Evolutionary conservation across 2,888 invertebrate genomes (phyloP).

Genomic region (Tenthredo livida): DNA sequence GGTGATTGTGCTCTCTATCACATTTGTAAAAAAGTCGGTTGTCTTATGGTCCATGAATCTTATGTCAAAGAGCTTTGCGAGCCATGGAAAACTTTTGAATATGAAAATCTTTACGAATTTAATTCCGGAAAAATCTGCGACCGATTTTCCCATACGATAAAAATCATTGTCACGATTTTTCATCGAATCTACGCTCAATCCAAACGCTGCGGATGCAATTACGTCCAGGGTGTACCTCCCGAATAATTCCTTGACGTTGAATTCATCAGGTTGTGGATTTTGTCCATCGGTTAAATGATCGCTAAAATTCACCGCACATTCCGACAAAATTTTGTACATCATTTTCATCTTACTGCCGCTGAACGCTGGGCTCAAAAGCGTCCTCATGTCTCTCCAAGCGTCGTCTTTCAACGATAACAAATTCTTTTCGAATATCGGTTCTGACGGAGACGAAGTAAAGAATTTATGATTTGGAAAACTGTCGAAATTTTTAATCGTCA

Average conservation of each 20-base stretch:
- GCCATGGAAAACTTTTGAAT: slow-evolving; percentile 70
- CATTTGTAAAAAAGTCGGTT: not conserved
- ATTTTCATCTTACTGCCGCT: slow-evolving; percentile 81
- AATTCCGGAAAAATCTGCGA: not conserved
- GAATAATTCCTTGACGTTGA: slow-evolving; percentile 71
- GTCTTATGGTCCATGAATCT: not conserved
- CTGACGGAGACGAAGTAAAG: slow-evolving; percentile 65
- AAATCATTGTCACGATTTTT: slow-evolving; percentile 31
- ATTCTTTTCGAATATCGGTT: slow-evolving; percentile 64
- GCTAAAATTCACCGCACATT: slow-evolving; percentile 69
- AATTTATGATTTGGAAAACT: slow-evolving; percentile 61
- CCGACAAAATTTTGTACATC: slow-evolving; percentile 79
- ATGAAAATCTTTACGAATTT: slow-evolving; percentile 69
- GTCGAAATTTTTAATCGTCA: slow-evolving; percentile 66
- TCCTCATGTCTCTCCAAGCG: slow-evolving; percentile 79
- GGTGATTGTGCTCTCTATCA: not conserved
- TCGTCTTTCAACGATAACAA: slow-evolving; percentile 72
- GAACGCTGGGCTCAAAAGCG: slow-evolving; percentile 80
- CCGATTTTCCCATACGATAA: slow-evolving; percentile 54
- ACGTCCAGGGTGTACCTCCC: slow-evolving; percentile 33
- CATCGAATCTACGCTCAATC: slow-evolving; percentile 11
- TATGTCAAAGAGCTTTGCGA: slow-evolving; percentile 69
- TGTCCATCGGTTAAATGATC: slow-evolving; percentile 62
- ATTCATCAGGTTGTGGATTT: slow-evolving; percentile 53
- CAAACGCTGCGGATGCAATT: slow-evolving; percentile 8